Conservation (phyloP, 2,113 vertebrate genomes). For the Vulpes vulpes region DNA sequence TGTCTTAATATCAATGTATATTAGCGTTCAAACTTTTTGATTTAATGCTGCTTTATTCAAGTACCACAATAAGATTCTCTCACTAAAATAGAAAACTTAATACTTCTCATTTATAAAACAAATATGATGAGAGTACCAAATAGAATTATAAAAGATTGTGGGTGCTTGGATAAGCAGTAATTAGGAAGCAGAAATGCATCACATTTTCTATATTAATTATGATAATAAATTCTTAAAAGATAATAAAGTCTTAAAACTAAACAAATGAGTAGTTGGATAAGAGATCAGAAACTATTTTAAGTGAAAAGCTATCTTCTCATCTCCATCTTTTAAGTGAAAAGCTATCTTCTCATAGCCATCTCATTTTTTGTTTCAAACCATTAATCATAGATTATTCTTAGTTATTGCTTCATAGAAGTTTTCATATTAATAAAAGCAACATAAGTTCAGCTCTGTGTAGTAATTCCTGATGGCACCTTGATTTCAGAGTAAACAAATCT, state of each 20-base stretch:
- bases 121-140: background rate
- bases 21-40: slow-evolving; percentile 33
- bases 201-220: slow-evolving; percentile 51
- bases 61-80: slow-evolving; percentile 1
- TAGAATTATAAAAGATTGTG: background rate
- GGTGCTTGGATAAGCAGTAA: background rate
- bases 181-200: slow-evolving; percentile 38
- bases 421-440: slow-evolving; percentile 24
- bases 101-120: slow-evolving; percentile 40
- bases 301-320: background rate
- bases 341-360: background rate
- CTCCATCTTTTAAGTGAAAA: background rate
- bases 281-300: slow-evolving; percentile 23
- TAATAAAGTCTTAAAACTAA: slow-evolving; percentile 55
- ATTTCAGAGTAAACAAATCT: background rate
- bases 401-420: background rate
- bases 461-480: background rate
- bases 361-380: slow-evolving; percentile 27
- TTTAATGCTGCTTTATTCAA: slow-evolving; percentile 4
- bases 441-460: background rate
- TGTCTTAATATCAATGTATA: background rate
- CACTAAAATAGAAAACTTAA: slow-evolving; percentile 33
- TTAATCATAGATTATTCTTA: slow-evolving; percentile 42
- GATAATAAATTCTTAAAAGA: slow-evolving; percentile 17
- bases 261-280: slow-evolving; percentile 23